Conservation (phyloP, 2,113 vertebrate species). For the Sinocyclocheilus anophthalmus region DNA sequence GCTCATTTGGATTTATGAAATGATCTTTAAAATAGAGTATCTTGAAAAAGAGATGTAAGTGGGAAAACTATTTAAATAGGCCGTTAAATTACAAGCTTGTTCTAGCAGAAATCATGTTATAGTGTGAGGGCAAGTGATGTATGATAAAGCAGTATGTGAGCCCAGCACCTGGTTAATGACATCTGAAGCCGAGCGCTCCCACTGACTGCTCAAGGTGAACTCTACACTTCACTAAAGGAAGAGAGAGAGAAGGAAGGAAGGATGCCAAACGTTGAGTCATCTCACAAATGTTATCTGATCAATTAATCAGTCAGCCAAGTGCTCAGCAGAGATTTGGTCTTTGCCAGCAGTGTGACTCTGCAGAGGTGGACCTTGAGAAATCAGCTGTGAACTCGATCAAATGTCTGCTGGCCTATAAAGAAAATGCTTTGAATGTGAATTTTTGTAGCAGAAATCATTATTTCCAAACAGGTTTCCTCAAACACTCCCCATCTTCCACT, state of each 20-base stretch:
- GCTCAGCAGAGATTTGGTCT: background rate
- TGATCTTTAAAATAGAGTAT: too few species aligned
- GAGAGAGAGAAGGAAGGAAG: conserved; percentile 4
- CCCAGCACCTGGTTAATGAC: conserved; percentile 15
- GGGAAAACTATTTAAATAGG: too few species aligned
- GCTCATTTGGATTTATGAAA: too few species aligned
- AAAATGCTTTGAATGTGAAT: background rate
- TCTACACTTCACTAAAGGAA: conserved; percentile 12
- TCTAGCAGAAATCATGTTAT: background rate
- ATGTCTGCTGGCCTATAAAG: background rate
- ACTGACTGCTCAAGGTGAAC: conserved; percentile 52
- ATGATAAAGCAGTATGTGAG: background rate
- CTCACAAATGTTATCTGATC: conserved; percentile 43
- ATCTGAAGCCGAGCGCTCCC: conserved; percentile 2
- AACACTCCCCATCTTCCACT: background rate
- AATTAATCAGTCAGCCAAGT: conserved; percentile 30
- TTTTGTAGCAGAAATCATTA: background rate
- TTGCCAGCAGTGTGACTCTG: background rate
- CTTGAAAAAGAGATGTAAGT: too few species aligned
- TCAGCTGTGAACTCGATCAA: background rate
- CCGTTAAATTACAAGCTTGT: too few species aligned
- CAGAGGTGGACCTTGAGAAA: conserved; percentile 14
- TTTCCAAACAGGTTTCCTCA: background rate
- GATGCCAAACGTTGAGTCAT: conserved; percentile 20
- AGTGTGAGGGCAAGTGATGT: background rate